Conservation (phyloP, 53 echinoderm and acorn worm species). For the Echinometra lucunter region DNA sequence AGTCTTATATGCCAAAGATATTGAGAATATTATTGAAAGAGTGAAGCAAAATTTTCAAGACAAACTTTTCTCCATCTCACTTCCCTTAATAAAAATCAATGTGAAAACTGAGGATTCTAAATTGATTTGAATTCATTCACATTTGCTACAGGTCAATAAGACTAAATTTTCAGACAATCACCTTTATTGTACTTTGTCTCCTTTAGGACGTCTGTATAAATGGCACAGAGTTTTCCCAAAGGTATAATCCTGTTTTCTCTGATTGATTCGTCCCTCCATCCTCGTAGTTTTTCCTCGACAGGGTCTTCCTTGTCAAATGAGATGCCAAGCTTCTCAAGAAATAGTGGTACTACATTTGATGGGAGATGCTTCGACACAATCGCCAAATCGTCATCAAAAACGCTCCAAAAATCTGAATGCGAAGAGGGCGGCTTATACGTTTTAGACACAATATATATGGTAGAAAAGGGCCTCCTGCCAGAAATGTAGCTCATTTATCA, state of each 20-base stretch:
- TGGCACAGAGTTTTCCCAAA: neutral
- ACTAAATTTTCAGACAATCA: neutral
- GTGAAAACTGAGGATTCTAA: too few species aligned
- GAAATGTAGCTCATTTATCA: too few species aligned
- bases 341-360: neutral
- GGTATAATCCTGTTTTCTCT: neutral
- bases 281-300: neutral
- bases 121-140: too few species aligned
- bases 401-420: neutral
- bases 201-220: neutral
- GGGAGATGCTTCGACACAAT: neutral
- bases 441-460: too few species aligned
- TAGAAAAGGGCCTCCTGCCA: too few species aligned
- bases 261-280: neutral
- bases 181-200: neutral
- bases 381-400: neutral
- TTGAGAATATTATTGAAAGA: too few species aligned
- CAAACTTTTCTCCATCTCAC: too few species aligned
- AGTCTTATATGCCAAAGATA: too few species aligned
- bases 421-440: too few species aligned
- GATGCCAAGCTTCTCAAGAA: neutral
- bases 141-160: too few species aligned
- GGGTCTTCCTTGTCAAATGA: neutral
- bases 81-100: too few species aligned
- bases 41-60: too few species aligned